Base-by-base conservation (phyloP, 2,888 invertebrate species). In the Sarcophaga variegata region DNA sequence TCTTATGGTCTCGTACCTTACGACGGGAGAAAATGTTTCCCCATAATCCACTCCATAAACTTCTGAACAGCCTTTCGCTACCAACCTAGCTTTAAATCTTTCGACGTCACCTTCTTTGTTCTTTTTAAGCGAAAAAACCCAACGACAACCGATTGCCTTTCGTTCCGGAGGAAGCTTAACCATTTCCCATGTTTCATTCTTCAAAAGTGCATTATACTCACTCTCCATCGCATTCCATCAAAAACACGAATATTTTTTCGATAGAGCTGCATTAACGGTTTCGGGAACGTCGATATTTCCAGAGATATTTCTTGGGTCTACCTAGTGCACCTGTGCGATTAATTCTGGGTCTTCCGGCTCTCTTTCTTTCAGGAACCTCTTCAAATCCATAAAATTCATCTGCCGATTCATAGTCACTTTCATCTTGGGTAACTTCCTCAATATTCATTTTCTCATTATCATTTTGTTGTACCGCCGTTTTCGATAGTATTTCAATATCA, bases 51-150 rank as follows among this genome's bases (percentile, higher is more conserved):
- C 17, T 4, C 85, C 87, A 69, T 75, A 87, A 8, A 6, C 10
- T 27, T 87, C 84, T 0, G 27, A 66, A 67, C 75, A 87, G 0
- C 81, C 84, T 67, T 88, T 89, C 1, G 89, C 88, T 3, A 88
- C 89, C 2, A 88, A 78, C 12, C 86, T 37, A 4, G 88, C 63
- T 59, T 89, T 89, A 54, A 86, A 89, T 3, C 87, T 80, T 2
- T 88, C 76, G 27, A 88, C 77, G 22, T 74, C 25, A 20, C 88
- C 88, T 25, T 71, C 62, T 75, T 87, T 83, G 20, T 83, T 62
- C 4, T 20, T 47, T 27, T 87, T 88, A 20, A 83, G 11, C 6
- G 75, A 63, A 79, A 86, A 87, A 2, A 88, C 85, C 85, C 85
- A 88, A 60, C 85, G 87, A 27, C 81, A 79, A 25, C 81, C 81